These are phyloP conservation scores for Amyelois transitella DNA, from an alignment of 1,140 invertebrate species.

Conservation along the genomic window DNA sequence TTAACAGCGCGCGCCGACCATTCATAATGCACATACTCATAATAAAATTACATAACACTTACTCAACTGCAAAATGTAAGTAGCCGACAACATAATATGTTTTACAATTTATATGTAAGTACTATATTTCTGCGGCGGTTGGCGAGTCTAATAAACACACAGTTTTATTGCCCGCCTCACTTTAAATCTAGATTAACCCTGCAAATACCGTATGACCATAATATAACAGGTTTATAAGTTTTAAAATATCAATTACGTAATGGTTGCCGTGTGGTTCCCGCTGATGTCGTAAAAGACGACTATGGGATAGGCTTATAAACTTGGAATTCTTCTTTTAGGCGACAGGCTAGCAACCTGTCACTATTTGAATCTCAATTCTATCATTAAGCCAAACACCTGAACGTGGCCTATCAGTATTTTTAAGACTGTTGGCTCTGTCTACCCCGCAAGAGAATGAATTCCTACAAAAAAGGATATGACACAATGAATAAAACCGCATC, in stretches of 20 bases:
- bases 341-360: no score
- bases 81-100: background rate
- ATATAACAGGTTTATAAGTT: constrained; percentile 4
- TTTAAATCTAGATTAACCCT: constrained; percentile 10
- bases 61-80: background rate
- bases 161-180: constrained; percentile 5
- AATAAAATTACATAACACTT: background rate
- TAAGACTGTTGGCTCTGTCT: no score
- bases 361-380: no score
- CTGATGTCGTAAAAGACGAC: no score
- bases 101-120: background rate
- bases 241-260: background rate
- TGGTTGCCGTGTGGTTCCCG: no score
- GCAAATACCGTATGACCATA: constrained; percentile 3
- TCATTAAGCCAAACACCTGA: no score
- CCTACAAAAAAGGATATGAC: no score
- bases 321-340: no score
- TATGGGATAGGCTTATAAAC: no score
- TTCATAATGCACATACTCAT: background rate
- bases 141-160: background rate
- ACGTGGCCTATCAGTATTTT: no score
- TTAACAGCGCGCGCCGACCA: background rate
- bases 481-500: no score
- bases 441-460: no score
- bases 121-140: background rate